Base-by-base conservation (phyloP, 2,888 invertebrate genomes). In the Rhorus exstirpatorius region DNA sequence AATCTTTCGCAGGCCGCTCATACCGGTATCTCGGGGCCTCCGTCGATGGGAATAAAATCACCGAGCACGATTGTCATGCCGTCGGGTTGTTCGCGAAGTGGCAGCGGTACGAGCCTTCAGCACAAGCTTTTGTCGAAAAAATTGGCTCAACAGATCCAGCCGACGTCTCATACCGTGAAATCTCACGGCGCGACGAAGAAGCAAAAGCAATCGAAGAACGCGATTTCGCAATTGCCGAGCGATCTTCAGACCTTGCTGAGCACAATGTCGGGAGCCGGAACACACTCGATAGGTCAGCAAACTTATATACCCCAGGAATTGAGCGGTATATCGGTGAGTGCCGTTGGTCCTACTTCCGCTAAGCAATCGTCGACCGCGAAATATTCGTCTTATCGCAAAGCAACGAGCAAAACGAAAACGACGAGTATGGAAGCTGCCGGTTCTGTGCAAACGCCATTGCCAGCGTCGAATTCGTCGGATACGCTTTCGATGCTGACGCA, bases 101-200 rank as follows among this genome's bases (percentile, higher is more conserved):
- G 31, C 1, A 71, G 87, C 0, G 91, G 91, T 0, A 90, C 90
- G 0, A 89, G 92, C 1, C 81, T 93, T 3, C 92, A 93, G 58
- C 92, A 92, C 58, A 92, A 92, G 71, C 77, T 92, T 1, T 63
- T 92, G 10, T 91, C 90, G n/a, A 92, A 92, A 35, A 92, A 93
- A 60, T 90, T 91, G 61, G 86, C 89, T 0, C 91, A 90, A 24
- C 88, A 87, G 17, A 31, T 87, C 0, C 86, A 86, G 14, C 21
- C 84, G 1, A 41, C 71, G 17, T n/a, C n/a, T n/a, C 72, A 71
- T 6, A 8, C 63, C 1, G 12, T 41, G 3, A 82, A 83, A 14
- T 0, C 60, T 0, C 76, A 68, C 7, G 19, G 41, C 6, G 74
- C 87, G 0, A 19, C 84, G 3, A 90, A 89, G n/a, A 92, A 91